A percentile compares a stretch with the other conserved stretches of the same genome.
Evolutionary conservation across 2,888 invertebrate species (phyloP).

Genomic region (Cyclophora albipunctata): DNA sequence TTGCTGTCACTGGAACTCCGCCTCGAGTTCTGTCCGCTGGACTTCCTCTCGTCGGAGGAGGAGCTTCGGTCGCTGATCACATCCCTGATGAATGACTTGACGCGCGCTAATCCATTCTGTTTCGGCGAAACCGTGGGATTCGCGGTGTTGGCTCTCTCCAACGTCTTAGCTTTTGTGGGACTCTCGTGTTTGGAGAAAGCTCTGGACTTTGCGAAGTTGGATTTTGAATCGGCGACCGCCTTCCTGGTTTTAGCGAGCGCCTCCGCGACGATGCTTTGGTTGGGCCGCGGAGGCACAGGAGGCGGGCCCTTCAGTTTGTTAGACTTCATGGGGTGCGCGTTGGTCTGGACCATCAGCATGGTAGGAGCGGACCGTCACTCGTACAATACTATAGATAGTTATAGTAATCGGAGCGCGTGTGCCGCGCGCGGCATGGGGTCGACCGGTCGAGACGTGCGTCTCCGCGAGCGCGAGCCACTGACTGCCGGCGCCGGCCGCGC

Average conservation of each 20-base stretch:
- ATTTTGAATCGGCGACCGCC: conserved; percentile 68
- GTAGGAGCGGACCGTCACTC: conserved; percentile 58
- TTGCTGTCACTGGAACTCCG: conserved; percentile 67
- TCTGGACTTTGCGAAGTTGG: conserved; percentile 56
- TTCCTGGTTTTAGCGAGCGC: conserved; percentile 80
- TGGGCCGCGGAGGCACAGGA: conserved; percentile 88
- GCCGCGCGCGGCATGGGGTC: conserved; percentile 46
- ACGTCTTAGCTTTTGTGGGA: conserved; percentile 55
- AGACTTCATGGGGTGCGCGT: conserved; percentile 72
- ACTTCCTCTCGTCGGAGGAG: conserved; percentile 63
- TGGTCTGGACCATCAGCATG: conserved; percentile 75
- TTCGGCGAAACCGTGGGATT: conserved; percentile 56
- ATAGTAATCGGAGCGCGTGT: conserved; percentile 70
- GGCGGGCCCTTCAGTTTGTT: conserved; percentile 78
- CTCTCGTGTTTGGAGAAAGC: conserved; percentile 50
- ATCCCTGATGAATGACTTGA: conserved; percentile 71
- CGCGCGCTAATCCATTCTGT: conserved; percentile 67
- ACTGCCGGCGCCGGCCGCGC: conserved; percentile 33
- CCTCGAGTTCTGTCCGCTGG: conserved; percentile 64
- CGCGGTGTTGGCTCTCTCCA: conserved; percentile 49
- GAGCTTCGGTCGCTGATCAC: conserved; percentile 70
- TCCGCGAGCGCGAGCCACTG: conserved; percentile 51
- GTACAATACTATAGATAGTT: conserved; percentile 64
- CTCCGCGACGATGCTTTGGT: conserved; percentile 82
- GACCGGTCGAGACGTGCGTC: conserved; percentile 43